These are phyloP conservation scores for Lutjanus argentimaculatus DNA, from an alignment of 2,797 vertebrate genomes.

Conservation along the genomic window DNA sequence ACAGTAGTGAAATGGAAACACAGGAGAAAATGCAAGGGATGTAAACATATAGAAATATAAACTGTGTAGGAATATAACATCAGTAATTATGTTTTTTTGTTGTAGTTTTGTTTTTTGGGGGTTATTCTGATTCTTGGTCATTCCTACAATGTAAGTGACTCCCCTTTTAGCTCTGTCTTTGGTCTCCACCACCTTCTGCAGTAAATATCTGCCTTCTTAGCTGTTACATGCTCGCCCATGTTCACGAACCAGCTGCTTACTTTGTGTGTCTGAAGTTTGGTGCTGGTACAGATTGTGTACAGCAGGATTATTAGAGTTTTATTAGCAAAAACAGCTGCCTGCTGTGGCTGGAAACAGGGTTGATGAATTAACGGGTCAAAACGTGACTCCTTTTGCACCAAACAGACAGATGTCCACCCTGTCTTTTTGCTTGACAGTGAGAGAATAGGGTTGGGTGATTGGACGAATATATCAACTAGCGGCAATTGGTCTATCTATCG, in stretches of 20 bases:
- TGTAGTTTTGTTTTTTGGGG: background rate
- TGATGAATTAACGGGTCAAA: too few relatives aligned
- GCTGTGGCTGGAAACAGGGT: too few relatives aligned
- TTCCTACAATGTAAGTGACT: too few relatives aligned
- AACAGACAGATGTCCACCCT: too few relatives aligned
- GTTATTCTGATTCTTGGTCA: too few relatives aligned
- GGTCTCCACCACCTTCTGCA: background rate
- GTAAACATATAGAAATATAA: background rate
- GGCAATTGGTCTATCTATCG: too few relatives aligned
- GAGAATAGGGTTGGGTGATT: too few relatives aligned
- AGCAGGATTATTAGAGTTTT: background rate
- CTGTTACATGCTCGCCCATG: background rate
- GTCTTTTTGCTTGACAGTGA: background rate
- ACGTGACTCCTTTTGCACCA: too few relatives aligned
- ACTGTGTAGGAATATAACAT: too few relatives aligned
- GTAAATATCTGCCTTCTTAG: background rate
- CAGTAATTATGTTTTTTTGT: too few relatives aligned
- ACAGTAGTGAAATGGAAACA: background rate
- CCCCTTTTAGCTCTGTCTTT: background rate
- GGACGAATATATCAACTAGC: too few relatives aligned
- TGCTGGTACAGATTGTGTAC: background rate
- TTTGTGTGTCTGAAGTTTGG: background rate
- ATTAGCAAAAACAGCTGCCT: too few relatives aligned
- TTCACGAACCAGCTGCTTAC: background rate
- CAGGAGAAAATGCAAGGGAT: constrained; percentile 6